These are phyloP conservation scores for Ictalurus furcatus DNA, from an alignment of 2,113 vertebrate species.

Conservation along the genomic window DNA sequence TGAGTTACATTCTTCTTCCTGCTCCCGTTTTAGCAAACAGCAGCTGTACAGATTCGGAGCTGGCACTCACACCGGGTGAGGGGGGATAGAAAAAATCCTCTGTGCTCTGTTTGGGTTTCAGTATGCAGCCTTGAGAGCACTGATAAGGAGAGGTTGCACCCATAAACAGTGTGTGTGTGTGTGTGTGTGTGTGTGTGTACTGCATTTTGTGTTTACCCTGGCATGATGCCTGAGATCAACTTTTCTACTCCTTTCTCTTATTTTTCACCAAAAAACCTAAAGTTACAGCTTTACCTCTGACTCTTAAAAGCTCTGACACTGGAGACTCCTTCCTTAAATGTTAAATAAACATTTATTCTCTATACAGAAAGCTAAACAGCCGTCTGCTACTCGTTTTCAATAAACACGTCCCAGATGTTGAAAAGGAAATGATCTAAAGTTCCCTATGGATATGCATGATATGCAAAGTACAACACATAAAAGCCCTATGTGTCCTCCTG, in stretches of 20 bases:
- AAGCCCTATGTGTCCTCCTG: background rate
- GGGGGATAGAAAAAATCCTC: background rate
- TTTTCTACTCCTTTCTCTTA: background rate
- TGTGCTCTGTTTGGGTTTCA: conserved; percentile 47
- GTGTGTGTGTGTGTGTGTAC: conserved; percentile 30
- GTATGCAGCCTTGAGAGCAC: conserved; percentile 33
- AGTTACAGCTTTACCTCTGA: background rate
- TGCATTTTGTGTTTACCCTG: conserved; percentile 27
- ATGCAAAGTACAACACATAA: background rate
- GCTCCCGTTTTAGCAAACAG: conserved; percentile 40
- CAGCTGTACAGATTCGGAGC: background rate
- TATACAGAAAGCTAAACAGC: background rate
- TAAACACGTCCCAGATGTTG: background rate
- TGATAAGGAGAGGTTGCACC: conserved; percentile 40
- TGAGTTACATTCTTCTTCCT: conserved; percentile 73
- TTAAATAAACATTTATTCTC: background rate
- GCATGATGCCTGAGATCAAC: conserved; percentile 16
- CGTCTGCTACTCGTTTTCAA: background rate
- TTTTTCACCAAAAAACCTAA: background rate
- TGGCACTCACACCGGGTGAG: conserved; percentile 23
- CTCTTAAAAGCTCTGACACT: background rate
- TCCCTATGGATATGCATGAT: background rate
- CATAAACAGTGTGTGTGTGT: background rate
- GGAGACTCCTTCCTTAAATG: background rate
- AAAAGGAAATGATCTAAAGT: background rate